phyloP scores from a whole-genome alignment of 1,140 invertebrate genomes.

The Drosophila nasuta region DNA sequence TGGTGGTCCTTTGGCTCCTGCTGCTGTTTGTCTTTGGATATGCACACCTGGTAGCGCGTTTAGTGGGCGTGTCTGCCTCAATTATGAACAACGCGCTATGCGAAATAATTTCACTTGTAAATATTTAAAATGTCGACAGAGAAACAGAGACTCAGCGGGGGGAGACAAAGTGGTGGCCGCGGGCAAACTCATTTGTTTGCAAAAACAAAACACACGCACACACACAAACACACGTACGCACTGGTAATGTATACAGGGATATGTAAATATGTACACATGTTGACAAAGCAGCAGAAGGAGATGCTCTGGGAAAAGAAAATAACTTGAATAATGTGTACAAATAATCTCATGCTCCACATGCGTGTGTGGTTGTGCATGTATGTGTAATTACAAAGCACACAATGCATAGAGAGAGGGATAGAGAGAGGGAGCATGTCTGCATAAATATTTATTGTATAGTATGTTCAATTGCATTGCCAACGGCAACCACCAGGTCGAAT shows the following conservation, averaged over 20 bases:
- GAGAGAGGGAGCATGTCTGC: slow-evolving; percentile 51
- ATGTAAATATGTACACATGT: slow-evolving; percentile 73
- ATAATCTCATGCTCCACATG: slow-evolving; percentile 20
- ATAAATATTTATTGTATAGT: slow-evolving; percentile 82
- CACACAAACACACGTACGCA: slow-evolving; percentile 16
- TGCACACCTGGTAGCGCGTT: slow-evolving; percentile 47
- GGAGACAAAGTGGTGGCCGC: slow-evolving; percentile 33
- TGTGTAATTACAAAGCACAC: slow-evolving; percentile 61
- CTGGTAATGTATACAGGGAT: slow-evolving; percentile 71
- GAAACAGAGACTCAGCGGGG: not conserved
- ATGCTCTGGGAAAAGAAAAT: slow-evolving; percentile 61
- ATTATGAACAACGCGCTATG: slow-evolving; percentile 48
- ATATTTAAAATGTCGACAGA: slow-evolving; percentile 67
- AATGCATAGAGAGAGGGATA: slow-evolving; percentile 11
- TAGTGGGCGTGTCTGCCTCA: slow-evolving; percentile 37
- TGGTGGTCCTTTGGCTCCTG: not conserved
- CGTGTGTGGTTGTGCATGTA: slow-evolving; percentile 13
- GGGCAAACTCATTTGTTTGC: slow-evolving; percentile 67
- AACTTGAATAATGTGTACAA: slow-evolving; percentile 70
- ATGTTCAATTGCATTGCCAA: slow-evolving; percentile 64
- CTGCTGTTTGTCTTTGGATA: slow-evolving; percentile 63
- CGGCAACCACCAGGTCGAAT: slow-evolving; percentile 59
- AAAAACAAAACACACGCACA: slow-evolving; percentile 40
- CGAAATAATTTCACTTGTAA: slow-evolving; percentile 75
- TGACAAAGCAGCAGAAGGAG: slow-evolving; percentile 24